Percentiles rank a stretch among this genome's conserved stretches.
These are phyloP conservation scores for Hippopotamyrus pictus DNA, from an alignment of 2,797 vertebrate species.

Conservation along the genomic window DNA sequence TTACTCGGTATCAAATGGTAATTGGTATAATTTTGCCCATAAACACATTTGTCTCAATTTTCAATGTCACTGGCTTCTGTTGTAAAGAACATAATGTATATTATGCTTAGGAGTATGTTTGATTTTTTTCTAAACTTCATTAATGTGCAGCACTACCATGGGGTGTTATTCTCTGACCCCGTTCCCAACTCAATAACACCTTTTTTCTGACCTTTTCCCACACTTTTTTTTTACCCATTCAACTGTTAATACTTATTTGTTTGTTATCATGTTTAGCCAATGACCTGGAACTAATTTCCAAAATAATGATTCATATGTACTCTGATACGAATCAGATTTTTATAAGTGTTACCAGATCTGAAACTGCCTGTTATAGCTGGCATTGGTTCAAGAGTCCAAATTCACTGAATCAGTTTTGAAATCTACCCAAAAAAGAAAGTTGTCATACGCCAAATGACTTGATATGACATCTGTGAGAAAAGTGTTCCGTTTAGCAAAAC, in stretches of 20 bases:
- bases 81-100: background rate
- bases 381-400: slow-evolving; percentile 30
- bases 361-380: slow-evolving; percentile 22
- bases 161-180: background rate
- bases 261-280: slow-evolving; percentile 38
- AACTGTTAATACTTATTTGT: slow-evolving; percentile 30
- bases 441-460: background rate
- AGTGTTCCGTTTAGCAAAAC: background rate
- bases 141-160: background rate
- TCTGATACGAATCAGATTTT: slow-evolving; percentile 31
- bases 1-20: background rate
- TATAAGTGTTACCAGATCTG: slow-evolving; percentile 28
- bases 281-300: slow-evolving; percentile 24
- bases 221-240: slow-evolving; percentile 18
- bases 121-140: background rate
- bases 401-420: slow-evolving; percentile 18
- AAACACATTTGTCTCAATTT: background rate
- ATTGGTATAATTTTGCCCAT: background rate
- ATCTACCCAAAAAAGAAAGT: background rate
- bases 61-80: background rate
- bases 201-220: slow-evolving; percentile 28
- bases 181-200: background rate
- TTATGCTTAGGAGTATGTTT: background rate
- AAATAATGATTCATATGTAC: slow-evolving; percentile 27
- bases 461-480: background rate